Evolutionary conservation across 2,113 vertebrate species (phyloP), one percentile per base, ranked within the genome.

Genomic region (Pelmatolapia mariae): DNA sequence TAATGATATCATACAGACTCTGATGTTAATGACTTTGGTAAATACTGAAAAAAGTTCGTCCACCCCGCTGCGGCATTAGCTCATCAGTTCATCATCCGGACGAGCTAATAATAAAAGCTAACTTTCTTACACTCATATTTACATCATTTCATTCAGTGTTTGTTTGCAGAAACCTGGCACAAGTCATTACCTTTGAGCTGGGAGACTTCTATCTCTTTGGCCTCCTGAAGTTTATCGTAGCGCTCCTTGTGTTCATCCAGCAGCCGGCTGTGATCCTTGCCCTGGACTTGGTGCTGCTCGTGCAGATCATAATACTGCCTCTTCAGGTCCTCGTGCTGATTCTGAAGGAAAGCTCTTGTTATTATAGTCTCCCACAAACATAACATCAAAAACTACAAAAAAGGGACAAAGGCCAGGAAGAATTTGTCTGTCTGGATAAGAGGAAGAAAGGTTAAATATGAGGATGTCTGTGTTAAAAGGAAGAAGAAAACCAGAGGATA

Each of bases 261-360:
- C 0, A 97, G 96, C 33, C 96, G 96, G 26, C 91, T 96, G 78
- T 99, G 98, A 91, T 98, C 98, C 4, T 99, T 97, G 4, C 96
- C 97, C 76, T 99, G 97, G 19, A 89, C 94, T 6, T 98, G 95
- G 90, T 99, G 98, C 86, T 98, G 96, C 4, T 98, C 97, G 80
- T 99, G 97, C 66, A 99, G 96, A 29, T 97, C 97, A 12, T 97
- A 96, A 33, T 97, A 98, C 94, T 99, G 98, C 38, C 98, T 98
- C 96, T 98, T 99, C 7, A 99, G 94, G 54, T 99, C 98, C 1
- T 99, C 98, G 0, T 99, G 98, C 90, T 99, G 98, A 95, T 97
- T 99, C 99, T 99, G 94, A 38, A 15, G 43, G 33, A 80, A 31
- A 10, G 11, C 7, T 4, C 11, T 5, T n/a, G 50, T 87, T 80